Conservation (phyloP, 2,113 vertebrate genomes). For the Alligator sinensis region DNA sequence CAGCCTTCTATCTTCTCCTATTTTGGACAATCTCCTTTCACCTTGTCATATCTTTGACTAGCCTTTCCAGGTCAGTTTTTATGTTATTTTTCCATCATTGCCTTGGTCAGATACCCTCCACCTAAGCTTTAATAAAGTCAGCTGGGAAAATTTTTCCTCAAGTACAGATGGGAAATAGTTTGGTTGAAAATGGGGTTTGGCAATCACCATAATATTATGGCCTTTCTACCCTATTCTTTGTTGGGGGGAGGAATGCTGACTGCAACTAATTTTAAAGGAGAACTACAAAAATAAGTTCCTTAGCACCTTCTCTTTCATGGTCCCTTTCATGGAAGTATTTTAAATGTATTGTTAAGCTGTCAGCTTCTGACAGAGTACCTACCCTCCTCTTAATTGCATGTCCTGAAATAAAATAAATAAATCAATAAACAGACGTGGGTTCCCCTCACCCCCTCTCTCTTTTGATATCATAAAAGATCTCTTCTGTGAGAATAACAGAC, state of each 20-base stretch:
- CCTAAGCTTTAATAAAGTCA: not conserved
- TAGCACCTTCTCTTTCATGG: slow-evolving; percentile 4
- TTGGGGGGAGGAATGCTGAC: not conserved
- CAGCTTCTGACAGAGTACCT: not conserved
- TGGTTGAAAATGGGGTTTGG: not conserved
- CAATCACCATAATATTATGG: not conserved
- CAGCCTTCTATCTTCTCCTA: no score
- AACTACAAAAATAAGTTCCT: not conserved
- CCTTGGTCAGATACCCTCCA: no score
- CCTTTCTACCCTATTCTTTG: not conserved
- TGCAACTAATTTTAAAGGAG: not conserved
- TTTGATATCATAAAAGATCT: not conserved
- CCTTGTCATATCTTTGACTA: no score
- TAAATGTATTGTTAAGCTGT: not conserved
- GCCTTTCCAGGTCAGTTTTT: no score
- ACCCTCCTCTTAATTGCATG: not conserved
- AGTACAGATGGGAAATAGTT: not conserved
- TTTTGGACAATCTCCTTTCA: no score
- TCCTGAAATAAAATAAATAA: not conserved
- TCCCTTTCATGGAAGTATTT: not conserved
- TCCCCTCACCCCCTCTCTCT: not conserved
- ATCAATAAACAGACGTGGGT: no score
- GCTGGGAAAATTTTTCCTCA: not conserved
- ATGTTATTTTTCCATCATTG: no score
- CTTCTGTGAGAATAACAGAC: not conserved